Base-by-base conservation (phyloP, 2,113 vertebrate species). In the Archilochus colubris region DNA sequence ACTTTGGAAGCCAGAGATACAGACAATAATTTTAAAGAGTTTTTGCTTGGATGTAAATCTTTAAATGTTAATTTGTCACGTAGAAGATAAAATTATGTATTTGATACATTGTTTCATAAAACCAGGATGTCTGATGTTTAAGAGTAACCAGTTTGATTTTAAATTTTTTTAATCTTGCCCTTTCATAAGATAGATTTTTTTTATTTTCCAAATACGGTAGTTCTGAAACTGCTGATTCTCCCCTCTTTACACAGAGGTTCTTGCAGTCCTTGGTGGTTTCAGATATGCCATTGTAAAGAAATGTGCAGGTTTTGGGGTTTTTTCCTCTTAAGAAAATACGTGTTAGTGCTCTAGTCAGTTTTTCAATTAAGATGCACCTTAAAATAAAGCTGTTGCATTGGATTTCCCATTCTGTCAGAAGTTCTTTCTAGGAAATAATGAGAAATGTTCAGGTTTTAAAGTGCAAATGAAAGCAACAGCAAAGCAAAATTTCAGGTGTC, bases 121-220 rank as follows among this genome's bases (percentile, higher is more conserved):
- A 85, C 18, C 1, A 4, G 7, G 4, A 27, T 58, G 43, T 46
- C 38, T 64, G 16, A 15, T 55, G 51, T 30, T 78, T 74, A 36
- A n/a, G 20, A 91, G 12, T 69, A 12, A 9, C 68, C 8, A 44
- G 14, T 85, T 62, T 69, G 38, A 30, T 53, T 44, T 77, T 33
- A 33, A 19, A 20, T n/a, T 75, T 6, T 33, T n/a, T 9, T 5
- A 7, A 33, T 33, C 33, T 33, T 1, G 2, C 2, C 0, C 8
- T 10, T 31, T 27, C 2, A 0, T 31, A 69, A 63, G 55, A 61
- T 11, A 12, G 9, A 6, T 63, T 72, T 85, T 85, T 78, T 25
- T 82, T 3, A 6, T n/a, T 87, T 63, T 63, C 54, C 20, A 40
- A 27, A 40, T 73, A 7, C 27, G 5, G 8, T 31, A 30, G 1